phyloP scores from a whole-genome alignment of 2,113 vertebrate species.

The Dendropsophus ebraccatus region DNA sequence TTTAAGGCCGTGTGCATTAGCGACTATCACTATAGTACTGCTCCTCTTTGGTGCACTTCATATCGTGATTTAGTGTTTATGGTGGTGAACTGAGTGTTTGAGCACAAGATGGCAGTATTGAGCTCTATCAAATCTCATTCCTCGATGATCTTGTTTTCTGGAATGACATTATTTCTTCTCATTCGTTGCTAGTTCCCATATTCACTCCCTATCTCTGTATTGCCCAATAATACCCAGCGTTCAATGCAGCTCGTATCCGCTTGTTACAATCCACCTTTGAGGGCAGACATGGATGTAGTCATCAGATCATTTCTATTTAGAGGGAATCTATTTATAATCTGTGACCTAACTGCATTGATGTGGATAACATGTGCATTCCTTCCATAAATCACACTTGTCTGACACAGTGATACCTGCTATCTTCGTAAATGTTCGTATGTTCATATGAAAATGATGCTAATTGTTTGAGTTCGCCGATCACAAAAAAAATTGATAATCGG shows the following conservation, averaged over 20 bases:
- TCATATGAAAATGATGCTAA: too few relatives aligned
- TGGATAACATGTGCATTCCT: neutral
- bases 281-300: neutral
- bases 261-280: neutral
- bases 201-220: neutral
- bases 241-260: neutral
- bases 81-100: neutral
- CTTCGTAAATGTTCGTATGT: neutral
- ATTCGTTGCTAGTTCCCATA: too few relatives aligned
- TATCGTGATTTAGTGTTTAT: too few relatives aligned
- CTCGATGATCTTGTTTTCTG: neutral
- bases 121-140: neutral
- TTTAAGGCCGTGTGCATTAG: too few relatives aligned
- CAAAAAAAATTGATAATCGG: too few relatives aligned
- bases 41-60: too few relatives aligned
- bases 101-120: constrained; percentile 35
- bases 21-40: too few relatives aligned
- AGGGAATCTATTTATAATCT: neutral
- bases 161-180: neutral
- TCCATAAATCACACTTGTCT: neutral
- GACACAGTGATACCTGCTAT: neutral
- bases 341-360: neutral
- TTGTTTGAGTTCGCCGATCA: too few relatives aligned
- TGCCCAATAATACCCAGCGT: neutral
- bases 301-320: neutral